A percentile compares a stretch with the other conserved stretches of the same genome.
Evolutionary conservation across 2,113 vertebrate species (phyloP).

Genomic region (Chaetops frenatus): DNA sequence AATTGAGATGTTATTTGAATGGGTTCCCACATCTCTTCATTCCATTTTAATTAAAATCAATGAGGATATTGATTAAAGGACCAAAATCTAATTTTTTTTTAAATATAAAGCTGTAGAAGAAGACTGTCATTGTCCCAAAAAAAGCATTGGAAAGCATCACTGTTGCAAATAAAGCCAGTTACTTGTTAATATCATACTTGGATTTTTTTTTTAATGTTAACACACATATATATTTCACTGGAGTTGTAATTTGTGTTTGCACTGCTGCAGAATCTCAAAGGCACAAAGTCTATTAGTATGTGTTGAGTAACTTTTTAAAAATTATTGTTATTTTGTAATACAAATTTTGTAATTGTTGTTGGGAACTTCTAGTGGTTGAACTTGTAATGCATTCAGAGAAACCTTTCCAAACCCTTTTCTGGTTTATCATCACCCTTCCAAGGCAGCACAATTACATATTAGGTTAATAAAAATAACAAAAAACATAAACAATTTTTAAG

Average conservation of each 20-base stretch:
- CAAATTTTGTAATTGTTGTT: neutral
- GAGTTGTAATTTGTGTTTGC: neutral
- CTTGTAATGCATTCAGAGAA: neutral
- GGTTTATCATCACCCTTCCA: neutral
- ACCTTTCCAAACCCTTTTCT: neutral
- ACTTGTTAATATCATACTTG: neutral
- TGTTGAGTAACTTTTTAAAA: neutral
- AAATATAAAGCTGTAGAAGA: neutral
- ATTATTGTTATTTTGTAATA: neutral
- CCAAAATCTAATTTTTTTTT: neutral
- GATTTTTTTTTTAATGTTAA: neutral
- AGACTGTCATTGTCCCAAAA: neutral
- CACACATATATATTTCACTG: neutral
- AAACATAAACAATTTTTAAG: neutral
- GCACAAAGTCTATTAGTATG: neutral
- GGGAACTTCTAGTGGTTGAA: neutral
- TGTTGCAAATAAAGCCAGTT: neutral
- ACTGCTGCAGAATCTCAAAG: neutral
- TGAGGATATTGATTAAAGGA: constrained; percentile 5
- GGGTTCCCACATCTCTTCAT: neutral
- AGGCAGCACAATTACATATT: neutral
- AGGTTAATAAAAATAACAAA: neutral
- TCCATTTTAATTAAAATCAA: constrained; percentile 26
- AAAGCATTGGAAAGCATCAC: neutral
- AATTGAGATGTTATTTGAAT: constrained; percentile 18